phyloP scores from a whole-genome alignment of 2,113 vertebrate species.

The Syngnathus scovelli region DNA sequence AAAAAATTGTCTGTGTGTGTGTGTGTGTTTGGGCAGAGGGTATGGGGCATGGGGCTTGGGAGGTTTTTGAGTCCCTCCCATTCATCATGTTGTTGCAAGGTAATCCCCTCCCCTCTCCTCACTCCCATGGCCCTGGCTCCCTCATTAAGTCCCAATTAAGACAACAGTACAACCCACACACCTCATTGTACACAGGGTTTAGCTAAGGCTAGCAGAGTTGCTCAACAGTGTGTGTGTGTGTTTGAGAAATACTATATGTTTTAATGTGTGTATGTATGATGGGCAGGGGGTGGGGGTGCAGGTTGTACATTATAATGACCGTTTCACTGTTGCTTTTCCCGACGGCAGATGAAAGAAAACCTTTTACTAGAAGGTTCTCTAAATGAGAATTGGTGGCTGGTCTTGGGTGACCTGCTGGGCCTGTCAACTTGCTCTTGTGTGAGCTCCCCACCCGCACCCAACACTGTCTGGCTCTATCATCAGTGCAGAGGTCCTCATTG shows the following conservation, averaged over 20 bases:
- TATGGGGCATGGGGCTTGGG: constrained; percentile 14
- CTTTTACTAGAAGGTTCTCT: constrained; percentile 61
- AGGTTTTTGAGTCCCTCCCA: constrained; percentile 52
- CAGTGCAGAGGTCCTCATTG: constrained; percentile 63
- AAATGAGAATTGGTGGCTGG: constrained; percentile 55
- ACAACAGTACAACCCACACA: constrained; percentile 51
- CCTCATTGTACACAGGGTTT: constrained; percentile 54
- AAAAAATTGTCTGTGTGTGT: background rate
- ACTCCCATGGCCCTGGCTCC: constrained; percentile 35
- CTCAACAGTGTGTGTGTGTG: constrained; percentile 35
- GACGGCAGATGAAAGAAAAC: constrained; percentile 61
- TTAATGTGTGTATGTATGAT: background rate
- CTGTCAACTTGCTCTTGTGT: constrained; percentile 36
- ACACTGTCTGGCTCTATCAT: constrained; percentile 40
- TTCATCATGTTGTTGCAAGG: constrained; percentile 41
- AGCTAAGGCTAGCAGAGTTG: constrained; percentile 56
- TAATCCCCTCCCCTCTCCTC: constrained; percentile 44
- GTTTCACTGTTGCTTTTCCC: constrained; percentile 46
- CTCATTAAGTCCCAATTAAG: constrained; percentile 74
- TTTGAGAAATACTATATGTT: background rate
- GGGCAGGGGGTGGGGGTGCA: constrained; percentile 1
- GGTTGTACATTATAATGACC: constrained; percentile 58
- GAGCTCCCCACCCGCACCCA: constrained; percentile 36
- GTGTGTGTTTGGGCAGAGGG: background rate
- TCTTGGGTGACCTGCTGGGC: constrained; percentile 61